Percentiles rank a stretch among this genome's conserved stretches.
phyloP scores from a whole-genome alignment of 2,797 vertebrate genomes.

The Argyrosomus regius region DNA sequence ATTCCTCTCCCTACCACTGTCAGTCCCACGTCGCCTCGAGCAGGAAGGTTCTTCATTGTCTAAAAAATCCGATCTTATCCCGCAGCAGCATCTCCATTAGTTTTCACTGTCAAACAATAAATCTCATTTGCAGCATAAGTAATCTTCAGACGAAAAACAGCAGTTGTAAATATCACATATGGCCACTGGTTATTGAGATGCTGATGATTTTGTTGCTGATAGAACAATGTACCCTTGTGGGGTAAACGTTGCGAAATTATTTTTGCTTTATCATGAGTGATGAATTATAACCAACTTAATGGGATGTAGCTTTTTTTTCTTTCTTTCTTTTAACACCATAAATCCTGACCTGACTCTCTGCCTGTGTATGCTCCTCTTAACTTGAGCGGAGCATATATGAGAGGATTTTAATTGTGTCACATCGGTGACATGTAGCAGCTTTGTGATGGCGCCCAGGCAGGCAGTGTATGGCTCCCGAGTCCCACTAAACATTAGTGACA shows the following conservation, averaged over 20 bases:
- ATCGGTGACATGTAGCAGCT: constrained; percentile 77
- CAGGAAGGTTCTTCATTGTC: constrained; percentile 86
- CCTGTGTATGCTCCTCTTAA: constrained; percentile 34
- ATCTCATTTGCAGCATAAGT: constrained; percentile 84
- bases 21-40: constrained; percentile 77
- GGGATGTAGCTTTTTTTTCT: constrained; percentile 24
- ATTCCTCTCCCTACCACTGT: constrained; percentile 83
- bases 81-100: constrained; percentile 77
- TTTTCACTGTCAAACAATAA: constrained; percentile 77
- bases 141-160: constrained; percentile 76
- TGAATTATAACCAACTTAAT: constrained; percentile 54
- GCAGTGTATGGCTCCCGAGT: constrained; percentile 67
- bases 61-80: constrained; percentile 82
- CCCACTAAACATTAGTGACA: constrained; percentile 84
- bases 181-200: constrained; percentile 62
- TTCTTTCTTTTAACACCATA: constrained; percentile 43
- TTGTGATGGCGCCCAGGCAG: constrained; percentile 75
- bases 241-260: constrained; percentile 38
- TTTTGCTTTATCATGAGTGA: constrained; percentile 57
- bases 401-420: constrained; percentile 83
- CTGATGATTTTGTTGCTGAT: constrained; percentile 44
- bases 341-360: constrained; percentile 40
- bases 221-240: constrained; percentile 48
- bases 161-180: constrained; percentile 64
- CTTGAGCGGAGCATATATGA: constrained; percentile 47